Percentiles rank a stretch among this genome's conserved stretches.
phyloP scores from a whole-genome alignment of 2,113 vertebrate genomes.

The Meriones unguiculatus region DNA sequence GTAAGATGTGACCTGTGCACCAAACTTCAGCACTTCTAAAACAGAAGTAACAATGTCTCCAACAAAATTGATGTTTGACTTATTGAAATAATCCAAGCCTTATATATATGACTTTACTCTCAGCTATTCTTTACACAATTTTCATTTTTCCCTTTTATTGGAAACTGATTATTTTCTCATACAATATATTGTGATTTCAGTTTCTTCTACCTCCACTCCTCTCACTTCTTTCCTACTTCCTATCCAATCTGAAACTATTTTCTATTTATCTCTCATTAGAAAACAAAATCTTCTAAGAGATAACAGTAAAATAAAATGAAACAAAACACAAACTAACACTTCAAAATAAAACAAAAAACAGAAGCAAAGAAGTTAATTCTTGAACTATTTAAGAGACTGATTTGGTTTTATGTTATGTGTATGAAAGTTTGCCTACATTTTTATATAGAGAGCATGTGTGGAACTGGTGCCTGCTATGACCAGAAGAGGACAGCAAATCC shows the following conservation, averaged over 20 bases:
- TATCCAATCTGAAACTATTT: neutral
- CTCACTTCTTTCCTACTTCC: neutral
- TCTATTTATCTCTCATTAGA: neutral
- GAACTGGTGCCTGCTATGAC: neutral
- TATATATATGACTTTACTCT: neutral
- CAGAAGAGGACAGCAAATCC: neutral
- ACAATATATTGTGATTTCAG: neutral
- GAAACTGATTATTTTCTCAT: neutral
- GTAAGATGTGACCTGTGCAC: neutral
- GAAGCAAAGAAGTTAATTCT: neutral
- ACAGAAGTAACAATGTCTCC: slow-evolving; percentile 1
- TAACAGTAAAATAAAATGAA: neutral
- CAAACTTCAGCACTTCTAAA: slow-evolving; percentile 4
- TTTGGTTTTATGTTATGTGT: neutral
- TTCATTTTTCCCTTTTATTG: neutral
- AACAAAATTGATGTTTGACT: neutral
- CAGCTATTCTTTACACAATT: neutral
- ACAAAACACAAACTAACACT: neutral
- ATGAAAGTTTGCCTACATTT: neutral
- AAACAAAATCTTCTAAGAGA: neutral
- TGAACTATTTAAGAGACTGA: neutral
- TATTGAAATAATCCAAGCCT: neutral
- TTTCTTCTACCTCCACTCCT: neutral
- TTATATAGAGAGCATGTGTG: neutral
- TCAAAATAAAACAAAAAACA: neutral